Percentiles rank a stretch among this genome's conserved stretches.
Conservation (phyloP, 2,888 invertebrate species). For the Colletes collaris region DNA sequence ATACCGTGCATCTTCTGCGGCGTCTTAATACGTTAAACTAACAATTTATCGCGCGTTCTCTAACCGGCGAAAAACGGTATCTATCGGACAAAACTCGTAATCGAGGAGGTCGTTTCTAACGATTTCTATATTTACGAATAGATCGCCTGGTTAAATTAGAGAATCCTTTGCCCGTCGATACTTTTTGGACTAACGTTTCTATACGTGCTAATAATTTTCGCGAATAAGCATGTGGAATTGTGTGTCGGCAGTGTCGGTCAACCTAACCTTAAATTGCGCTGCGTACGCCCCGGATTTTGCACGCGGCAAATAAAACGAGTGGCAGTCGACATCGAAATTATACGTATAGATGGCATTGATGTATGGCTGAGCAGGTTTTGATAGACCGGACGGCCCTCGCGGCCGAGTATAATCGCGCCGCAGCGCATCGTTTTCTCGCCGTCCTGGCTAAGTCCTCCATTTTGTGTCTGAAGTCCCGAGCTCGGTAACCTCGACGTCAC, state of each 20-base stretch:
- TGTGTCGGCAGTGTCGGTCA: conserved; percentile 19
- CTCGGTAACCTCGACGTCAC: conserved; percentile 51
- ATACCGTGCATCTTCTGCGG: conserved; percentile 58
- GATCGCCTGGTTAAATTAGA: no score
- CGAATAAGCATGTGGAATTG: neutral
- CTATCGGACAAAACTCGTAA: neutral
- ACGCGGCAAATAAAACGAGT: conserved; percentile 68
- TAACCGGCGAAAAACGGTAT: conserved; percentile 1
- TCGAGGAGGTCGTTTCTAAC: neutral
- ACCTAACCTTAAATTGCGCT: conserved; percentile 42
- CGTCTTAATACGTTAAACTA: conserved; percentile 24
- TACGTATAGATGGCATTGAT: conserved; percentile 81
- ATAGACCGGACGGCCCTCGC: conserved; percentile 75
- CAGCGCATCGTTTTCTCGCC: conserved; percentile 69
- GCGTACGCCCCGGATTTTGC: conserved; percentile 58
- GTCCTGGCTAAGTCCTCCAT: conserved; percentile 65
- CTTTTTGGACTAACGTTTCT: no score
- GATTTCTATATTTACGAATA: no score
- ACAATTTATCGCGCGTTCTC: conserved; percentile 31
- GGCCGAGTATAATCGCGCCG: conserved; percentile 73
- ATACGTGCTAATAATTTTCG: no score
- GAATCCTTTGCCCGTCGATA: no score
- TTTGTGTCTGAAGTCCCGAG: conserved; percentile 52
- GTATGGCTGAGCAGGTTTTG: conserved; percentile 78
- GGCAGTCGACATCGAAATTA: conserved; percentile 78